Conservation (phyloP, 2,797 vertebrate species). For the Enteromius paludinosus region DNA sequence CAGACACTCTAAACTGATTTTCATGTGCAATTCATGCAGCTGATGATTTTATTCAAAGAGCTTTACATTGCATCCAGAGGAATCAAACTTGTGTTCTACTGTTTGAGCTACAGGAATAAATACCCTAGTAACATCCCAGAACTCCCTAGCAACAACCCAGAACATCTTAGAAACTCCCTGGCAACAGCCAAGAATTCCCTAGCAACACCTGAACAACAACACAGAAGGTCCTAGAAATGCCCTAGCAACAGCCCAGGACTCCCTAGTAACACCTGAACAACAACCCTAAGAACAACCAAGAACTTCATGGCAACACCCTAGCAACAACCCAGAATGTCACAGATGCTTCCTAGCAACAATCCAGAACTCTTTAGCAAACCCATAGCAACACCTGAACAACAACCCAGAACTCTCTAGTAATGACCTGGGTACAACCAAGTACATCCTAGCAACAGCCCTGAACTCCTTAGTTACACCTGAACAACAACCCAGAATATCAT, state of each 20-base stretch:
- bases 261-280: no score
- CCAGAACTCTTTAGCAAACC: no score
- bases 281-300: no score
- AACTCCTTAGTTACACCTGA: not conserved
- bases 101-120: not conserved
- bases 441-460: not conserved
- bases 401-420: not conserved
- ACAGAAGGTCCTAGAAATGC: not conserved
- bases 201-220: no score
- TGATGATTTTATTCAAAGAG: not conserved
- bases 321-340: not conserved
- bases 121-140: not conserved
- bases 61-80: not conserved
- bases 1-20: not conserved
- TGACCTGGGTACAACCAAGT: no score
- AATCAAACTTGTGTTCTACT: no score
- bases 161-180: not conserved
- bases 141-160: not conserved
- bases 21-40: not conserved
- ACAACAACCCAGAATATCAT: not conserved
- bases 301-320: not conserved
- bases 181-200: not conserved
- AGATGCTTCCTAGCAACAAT: not conserved
- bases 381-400: no score
- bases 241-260: not conserved